A percentile compares a stretch with the other conserved stretches of the same genome.
Conservation (phyloP, 2,888 invertebrate species). For the Lordiphosa fenestrarum region DNA sequence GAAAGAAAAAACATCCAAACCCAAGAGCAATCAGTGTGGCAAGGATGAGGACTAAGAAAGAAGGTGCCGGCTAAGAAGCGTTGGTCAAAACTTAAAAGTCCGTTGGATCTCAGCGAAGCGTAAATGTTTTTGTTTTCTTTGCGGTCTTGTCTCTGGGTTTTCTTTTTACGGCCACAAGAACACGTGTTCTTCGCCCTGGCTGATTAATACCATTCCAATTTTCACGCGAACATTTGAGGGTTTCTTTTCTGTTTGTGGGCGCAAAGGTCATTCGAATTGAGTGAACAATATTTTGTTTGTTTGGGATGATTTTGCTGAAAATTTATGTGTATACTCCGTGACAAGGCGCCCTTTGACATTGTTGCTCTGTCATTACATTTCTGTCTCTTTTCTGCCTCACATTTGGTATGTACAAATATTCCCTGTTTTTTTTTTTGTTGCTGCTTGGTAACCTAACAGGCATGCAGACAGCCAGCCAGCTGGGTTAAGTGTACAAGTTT, state of each 20-base stretch:
- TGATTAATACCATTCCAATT: slow-evolving; percentile 70
- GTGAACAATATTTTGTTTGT: slow-evolving; percentile 64
- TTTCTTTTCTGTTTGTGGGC: slow-evolving; percentile 20
- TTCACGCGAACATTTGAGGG: slow-evolving; percentile 55
- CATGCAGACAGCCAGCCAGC: no score
- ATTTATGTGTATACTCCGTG: slow-evolving; percentile 45
- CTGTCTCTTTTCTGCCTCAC: no score
- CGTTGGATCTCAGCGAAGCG: slow-evolving; percentile 56
- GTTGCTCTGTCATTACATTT: slow-evolving; percentile 44
- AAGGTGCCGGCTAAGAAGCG: slow-evolving; percentile 12
- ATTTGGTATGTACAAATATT: no score
- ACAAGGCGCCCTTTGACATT: slow-evolving; percentile 21
- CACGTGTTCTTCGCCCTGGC: slow-evolving; percentile 31
- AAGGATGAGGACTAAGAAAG: slow-evolving; percentile 44
- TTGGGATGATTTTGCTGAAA: slow-evolving; percentile 61
- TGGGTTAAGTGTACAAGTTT: no score
- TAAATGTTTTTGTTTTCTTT: slow-evolving; percentile 49
- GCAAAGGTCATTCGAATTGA: slow-evolving; percentile 57
- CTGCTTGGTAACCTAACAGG: no score
- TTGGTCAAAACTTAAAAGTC: slow-evolving; percentile 61
- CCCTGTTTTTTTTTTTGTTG: no score
- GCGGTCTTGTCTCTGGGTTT: slow-evolving; percentile 18
- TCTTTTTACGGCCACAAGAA: slow-evolving; percentile 29
- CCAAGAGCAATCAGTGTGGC: slow-evolving; percentile 37
- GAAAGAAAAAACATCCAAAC: slow-evolving; percentile 16